Evolutionary conservation across 1,140 invertebrate genomes (phyloP), one percentile per base, ranked within the genome.

Genomic region (Sinonovacula constricta): DNA sequence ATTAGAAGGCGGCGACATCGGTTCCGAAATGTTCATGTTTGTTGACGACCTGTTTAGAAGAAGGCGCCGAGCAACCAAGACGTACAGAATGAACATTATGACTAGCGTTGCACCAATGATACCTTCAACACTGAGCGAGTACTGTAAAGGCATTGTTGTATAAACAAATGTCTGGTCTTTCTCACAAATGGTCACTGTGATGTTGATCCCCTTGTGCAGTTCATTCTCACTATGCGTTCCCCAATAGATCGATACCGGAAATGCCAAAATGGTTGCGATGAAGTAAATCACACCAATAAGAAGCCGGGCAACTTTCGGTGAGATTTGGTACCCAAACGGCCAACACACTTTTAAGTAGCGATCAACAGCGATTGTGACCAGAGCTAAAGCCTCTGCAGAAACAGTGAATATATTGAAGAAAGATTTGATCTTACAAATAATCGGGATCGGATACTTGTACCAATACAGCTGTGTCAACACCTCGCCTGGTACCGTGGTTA

Each of bases 401-500:
- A 82, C 78, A 34, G 81, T 83, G 49, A 86, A 84, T 14, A 79
- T 59, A 54, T 81, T 83, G 5, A n/a, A n/a, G n/a, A n/a, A n/a
- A n/a, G n/a, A n/a, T n/a, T n/a, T n/a, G n/a, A n/a, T n/a, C n/a
- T n/a, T 81, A 70, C 30, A 77, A 82, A 22, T 28, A 49, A 30
- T 14, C 15, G 63, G 30, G 2, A n/a, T 24, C 0, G 76, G 79
- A 72, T 84, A 86, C 0, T 68, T 83, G 79, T 84, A 86, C 79
- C 83, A 84, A 54, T 71, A 77, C 4, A 59, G 62, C 51, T 84
- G 82, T 66, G 81, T 81, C 0, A 84, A 53, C 22, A 84, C 81
- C 51, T 86, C 84, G 10, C 79, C 83, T 33, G 84, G 82, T 26
- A 85, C 84, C 26, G 79, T 80, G 2, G 83, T 70, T 22, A 74